Conservation (phyloP, 2,888 invertebrate genomes). For the Acrobasis consociella region DNA sequence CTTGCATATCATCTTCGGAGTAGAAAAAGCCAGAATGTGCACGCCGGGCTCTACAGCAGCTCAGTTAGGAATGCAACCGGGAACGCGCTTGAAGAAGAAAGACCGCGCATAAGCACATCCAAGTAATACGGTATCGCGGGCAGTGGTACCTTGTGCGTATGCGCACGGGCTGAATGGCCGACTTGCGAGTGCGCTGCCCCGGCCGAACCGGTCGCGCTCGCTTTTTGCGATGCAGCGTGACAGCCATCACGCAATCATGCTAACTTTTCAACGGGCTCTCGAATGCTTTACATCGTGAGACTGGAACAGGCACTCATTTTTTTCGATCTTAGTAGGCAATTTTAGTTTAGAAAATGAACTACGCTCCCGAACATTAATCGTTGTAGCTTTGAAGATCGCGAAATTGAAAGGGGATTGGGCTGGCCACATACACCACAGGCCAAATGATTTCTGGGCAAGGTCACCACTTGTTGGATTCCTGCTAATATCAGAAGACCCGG, state of each 20-base stretch:
- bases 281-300: background rate
- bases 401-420: no score
- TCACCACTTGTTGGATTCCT: no score
- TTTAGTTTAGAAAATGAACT: no score
- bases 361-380: no score
- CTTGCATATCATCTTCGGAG: no score
- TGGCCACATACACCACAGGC: no score
- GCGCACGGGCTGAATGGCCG: constrained; percentile 24
- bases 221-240: constrained; percentile 31
- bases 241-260: constrained; percentile 23
- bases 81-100: no score
- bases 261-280: constrained; percentile 1
- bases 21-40: no score
- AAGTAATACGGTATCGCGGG: constrained; percentile 6
- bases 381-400: no score
- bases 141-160: background rate
- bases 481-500: no score
- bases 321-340: background rate
- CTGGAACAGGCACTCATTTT: background rate
- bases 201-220: constrained; percentile 30
- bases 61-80: background rate
- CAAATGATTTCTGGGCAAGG: no score
- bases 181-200: constrained; percentile 24
- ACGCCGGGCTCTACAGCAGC: background rate
- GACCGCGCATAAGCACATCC: no score